Base-by-base conservation (phyloP, 2,797 vertebrate genomes). In the Poecilia picta region DNA sequence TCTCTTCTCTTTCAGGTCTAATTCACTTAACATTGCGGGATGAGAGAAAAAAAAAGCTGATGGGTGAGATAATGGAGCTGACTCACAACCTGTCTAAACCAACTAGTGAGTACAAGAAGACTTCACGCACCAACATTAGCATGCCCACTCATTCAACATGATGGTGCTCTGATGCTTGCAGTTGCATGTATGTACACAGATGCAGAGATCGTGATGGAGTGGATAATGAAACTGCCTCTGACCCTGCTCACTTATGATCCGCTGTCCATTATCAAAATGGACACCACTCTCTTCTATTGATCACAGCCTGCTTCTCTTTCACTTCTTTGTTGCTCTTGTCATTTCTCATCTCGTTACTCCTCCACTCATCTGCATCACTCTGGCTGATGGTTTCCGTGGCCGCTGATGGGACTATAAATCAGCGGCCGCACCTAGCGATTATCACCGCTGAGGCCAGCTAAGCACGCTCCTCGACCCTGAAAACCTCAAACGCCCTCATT, bases 181-280 rank as follows among this genome's bases (percentile, higher is more conserved):
- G 75, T 72, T 85, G 78, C 78, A 28, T 82, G 76, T 77, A 20
- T 12, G 73, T 57, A 28, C 82, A 71, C 10, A 77, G 77, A 71
- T 72, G 51, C 55, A 6, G 83, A 86, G 86, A 87, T 91, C 83
- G 87, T 89, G 85, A 94, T 93, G 88, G 91, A 95, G 95, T 94
- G 95, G 93, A 95, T 95, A 95, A 96, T 96, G 95, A 96, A 96
- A 94, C 93, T 85, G 92, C 91, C 90, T 91, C 91, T 95, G 97
- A 96, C 94, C 93, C 94, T 93, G 93, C 95, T 94, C 94, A 91
- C 93, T 96, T 97, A 96, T 96, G 96, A 97, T 95, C 89, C 90
- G 90, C 94, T 94, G 94, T 96, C 97, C 96, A 97, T 98, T 98
- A 98, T 95, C 94, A 94, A 98, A 98, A 97, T 97, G 96, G 97